phyloP scores from a whole-genome alignment of 2,888 invertebrate genomes.

The Eristalinus aeneus region DNA sequence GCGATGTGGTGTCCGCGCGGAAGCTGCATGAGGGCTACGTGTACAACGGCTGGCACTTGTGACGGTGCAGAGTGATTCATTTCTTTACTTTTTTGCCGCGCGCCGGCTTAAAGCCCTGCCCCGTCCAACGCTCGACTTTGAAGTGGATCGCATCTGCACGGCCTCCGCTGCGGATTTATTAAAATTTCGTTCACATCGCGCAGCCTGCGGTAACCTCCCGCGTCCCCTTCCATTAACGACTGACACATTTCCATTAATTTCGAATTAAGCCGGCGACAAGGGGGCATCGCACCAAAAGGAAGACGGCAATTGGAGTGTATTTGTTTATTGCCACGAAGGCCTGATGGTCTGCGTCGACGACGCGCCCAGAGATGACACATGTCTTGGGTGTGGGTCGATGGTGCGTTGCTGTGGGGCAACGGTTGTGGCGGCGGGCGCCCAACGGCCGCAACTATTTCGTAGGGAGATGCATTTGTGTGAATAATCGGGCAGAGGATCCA shows the following conservation, averaged over 20 bases:
- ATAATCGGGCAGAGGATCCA: constrained; percentile 56
- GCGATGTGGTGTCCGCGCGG: not conserved
- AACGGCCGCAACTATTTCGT: constrained; percentile 54
- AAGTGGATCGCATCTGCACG: not conserved
- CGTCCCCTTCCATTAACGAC: constrained; percentile 53
- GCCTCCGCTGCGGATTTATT: constrained; percentile 62
- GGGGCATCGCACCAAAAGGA: constrained; percentile 36
- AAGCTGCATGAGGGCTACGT: not conserved
- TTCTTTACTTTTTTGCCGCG: constrained; percentile 12
- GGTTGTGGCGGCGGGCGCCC: not conserved
- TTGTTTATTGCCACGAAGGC: constrained; percentile 69
- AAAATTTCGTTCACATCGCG: constrained; percentile 70
- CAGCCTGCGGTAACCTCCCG: constrained; percentile 41
- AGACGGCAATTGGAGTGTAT: constrained; percentile 68
- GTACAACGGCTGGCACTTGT: not conserved
- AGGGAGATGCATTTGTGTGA: constrained; percentile 61
- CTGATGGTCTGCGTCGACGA: constrained; percentile 59
- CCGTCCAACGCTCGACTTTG: not conserved
- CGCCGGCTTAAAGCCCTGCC: not conserved
- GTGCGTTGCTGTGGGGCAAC: too few relatives aligned
- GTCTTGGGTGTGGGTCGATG: constrained; percentile 38
- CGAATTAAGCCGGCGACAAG: constrained; percentile 50
- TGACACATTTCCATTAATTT: constrained; percentile 71
- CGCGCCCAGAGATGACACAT: not conserved
- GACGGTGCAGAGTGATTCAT: constrained; percentile 14